Conservation (phyloP, 2,888 invertebrate species). For the Lochmaea capreae region DNA sequence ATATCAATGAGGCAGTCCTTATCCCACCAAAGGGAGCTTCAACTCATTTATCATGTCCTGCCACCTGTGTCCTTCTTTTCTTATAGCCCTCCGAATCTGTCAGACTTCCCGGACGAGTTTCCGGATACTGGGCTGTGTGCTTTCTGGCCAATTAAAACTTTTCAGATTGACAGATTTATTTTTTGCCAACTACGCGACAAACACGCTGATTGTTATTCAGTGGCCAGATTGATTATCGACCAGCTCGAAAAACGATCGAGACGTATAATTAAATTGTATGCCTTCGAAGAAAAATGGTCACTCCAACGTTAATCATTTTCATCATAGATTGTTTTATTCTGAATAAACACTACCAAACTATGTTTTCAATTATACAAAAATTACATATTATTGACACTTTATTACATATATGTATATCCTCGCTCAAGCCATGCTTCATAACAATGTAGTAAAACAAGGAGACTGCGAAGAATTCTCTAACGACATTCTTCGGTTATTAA, state of each 20-base stretch:
- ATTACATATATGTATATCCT: no score
- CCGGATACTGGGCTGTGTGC: slow-evolving; percentile 19
- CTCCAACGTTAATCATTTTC: not conserved
- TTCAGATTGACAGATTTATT: slow-evolving; percentile 60
- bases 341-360: not conserved
- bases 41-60: slow-evolving; percentile 56
- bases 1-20: slow-evolving; percentile 61
- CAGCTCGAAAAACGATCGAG: slow-evolving; percentile 16
- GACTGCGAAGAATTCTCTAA: no score
- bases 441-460: no score
- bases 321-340: not conserved
- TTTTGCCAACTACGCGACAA: slow-evolving; percentile 48
- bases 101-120: slow-evolving; percentile 23
- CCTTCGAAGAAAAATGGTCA: not conserved
- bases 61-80: slow-evolving; percentile 55
- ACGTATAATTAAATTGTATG: not conserved
- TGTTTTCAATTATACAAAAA: no score
- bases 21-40: slow-evolving; percentile 46
- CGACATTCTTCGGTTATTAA: no score
- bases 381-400: no score
- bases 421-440: no score
- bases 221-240: slow-evolving; percentile 53
- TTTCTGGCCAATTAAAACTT: slow-evolving; percentile 38
- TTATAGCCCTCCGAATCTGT: slow-evolving; percentile 32
- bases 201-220: slow-evolving; percentile 52